Conservation (phyloP, 2,113 vertebrate species). For the Rallus limicola region DNA sequence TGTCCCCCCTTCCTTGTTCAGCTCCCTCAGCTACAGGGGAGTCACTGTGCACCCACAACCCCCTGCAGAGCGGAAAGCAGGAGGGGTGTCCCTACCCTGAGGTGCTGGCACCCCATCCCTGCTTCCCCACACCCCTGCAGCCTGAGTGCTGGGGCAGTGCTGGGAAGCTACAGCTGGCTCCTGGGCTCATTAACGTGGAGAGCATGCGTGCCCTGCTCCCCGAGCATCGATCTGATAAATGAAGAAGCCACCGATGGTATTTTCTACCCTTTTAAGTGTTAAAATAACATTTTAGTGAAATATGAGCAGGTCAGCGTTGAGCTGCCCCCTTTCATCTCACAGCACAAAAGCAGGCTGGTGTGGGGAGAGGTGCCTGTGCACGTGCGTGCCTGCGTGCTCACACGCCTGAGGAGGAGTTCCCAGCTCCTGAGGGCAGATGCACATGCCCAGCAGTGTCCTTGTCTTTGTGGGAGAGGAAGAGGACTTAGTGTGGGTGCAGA, state of each 20-base stretch:
- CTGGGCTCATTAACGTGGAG: slow-evolving; percentile 28
- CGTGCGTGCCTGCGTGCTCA: accelerated
- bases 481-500: not conserved
- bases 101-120: not conserved
- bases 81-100: not conserved
- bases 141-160: not conserved
- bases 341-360: slow-evolving; percentile 5
- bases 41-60: not conserved
- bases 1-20: not conserved
- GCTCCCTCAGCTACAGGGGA: accelerated
- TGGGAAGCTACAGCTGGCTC: not conserved
- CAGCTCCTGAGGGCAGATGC: not conserved
- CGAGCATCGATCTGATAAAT: slow-evolving; percentile 50
- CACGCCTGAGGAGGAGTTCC: not conserved
- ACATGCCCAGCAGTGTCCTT: accelerated
- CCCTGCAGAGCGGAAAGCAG: not conserved
- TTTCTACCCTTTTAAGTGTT: slow-evolving; percentile 75
- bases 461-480: not conserved
- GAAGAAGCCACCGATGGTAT: slow-evolving; percentile 47
- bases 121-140: not conserved
- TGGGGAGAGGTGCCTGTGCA: not conserved
- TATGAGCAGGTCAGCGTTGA: slow-evolving; percentile 66
- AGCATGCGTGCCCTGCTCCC: not conserved
- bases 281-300: slow-evolving; percentile 77
- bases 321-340: slow-evolving; percentile 53